These are phyloP conservation scores for Nerophis lumbriciformis DNA, from an alignment of 2,113 vertebrate species.

Conservation along the genomic window DNA sequence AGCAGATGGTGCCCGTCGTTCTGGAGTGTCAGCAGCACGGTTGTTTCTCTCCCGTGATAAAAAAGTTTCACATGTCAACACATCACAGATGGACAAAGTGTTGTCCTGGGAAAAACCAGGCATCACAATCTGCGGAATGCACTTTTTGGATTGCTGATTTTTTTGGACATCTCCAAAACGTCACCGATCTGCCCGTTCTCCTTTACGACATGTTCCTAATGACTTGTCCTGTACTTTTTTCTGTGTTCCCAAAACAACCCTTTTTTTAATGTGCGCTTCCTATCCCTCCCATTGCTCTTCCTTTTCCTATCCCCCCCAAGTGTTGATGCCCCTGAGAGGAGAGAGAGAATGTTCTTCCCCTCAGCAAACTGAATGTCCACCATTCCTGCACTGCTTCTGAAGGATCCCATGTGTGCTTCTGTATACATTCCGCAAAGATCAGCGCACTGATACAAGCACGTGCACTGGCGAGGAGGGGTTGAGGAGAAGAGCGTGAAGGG, in stretches of 20 bases:
- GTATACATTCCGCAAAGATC: conserved; percentile 38
- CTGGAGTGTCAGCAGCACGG: conserved; percentile 2
- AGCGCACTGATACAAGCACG: conserved; percentile 14
- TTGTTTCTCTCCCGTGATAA: conserved; percentile 15
- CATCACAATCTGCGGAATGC: conserved; percentile 26
- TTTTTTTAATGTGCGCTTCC: conserved; percentile 10
- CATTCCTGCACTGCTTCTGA: conserved; percentile 31
- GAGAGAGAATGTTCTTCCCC: conserved; percentile 12
- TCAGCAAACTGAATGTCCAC: conserved; percentile 22
- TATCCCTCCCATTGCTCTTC: conserved; percentile 4
- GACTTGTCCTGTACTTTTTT: conserved; percentile 32
- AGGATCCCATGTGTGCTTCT: conserved; percentile 26
- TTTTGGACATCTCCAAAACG: conserved; percentile 37
- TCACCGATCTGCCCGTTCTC: conserved; percentile 40
- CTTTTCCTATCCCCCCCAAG: conserved; percentile 10
- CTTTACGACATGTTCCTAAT: conserved; percentile 14
- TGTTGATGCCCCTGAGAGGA: conserved; percentile 1
- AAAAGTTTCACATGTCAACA: conserved; percentile 39
- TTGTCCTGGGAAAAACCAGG: conserved; percentile 21
- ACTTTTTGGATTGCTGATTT: conserved; percentile 19
- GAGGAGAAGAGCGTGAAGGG: neutral
- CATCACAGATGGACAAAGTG: conserved; percentile 42
- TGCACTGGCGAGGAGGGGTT: conserved; percentile 9
- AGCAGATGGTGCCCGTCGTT: conserved; percentile 23
- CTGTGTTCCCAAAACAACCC: conserved; percentile 8